Evolutionary conservation across 2,888 invertebrate genomes (phyloP).

Genomic region (Eurois occulta): DNA sequence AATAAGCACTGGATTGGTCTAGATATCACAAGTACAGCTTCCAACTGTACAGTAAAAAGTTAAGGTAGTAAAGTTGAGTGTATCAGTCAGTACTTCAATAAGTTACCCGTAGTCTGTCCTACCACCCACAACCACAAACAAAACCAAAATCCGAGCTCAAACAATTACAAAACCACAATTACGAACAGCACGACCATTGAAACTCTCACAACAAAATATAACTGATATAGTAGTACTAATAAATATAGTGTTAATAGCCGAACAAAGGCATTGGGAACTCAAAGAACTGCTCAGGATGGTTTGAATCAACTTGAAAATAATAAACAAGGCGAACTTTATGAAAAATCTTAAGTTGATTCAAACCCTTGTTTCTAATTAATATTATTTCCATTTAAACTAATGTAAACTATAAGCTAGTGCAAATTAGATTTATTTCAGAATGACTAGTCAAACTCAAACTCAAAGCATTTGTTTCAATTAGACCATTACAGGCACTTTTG

Average conservation of each 20-base stretch:
- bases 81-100: slow-evolving; percentile 1
- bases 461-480: too few species aligned
- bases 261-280: slow-evolving; percentile 38
- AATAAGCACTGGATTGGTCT: neutral
- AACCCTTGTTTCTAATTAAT: neutral
- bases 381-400: neutral
- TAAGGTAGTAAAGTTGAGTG: neutral
- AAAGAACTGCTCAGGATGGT: slow-evolving; percentile 46
- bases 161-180: slow-evolving; percentile 15
- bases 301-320: slow-evolving; percentile 58
- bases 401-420: neutral
- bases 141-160: neutral
- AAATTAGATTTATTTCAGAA: neutral
- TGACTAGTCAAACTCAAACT: too few species aligned
- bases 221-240: neutral
- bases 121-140: neutral
- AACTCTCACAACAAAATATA: neutral
- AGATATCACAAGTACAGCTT: neutral
- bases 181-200: slow-evolving; percentile 21
- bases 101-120: neutral
- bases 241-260: slow-evolving; percentile 18
- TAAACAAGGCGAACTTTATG: slow-evolving; percentile 61
- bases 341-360: slow-evolving; percentile 41
- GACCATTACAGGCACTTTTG: too few species aligned
- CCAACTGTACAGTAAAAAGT: neutral